Evolutionary conservation across 1,140 invertebrate genomes (phyloP).

Genomic region (Nasonia vitripennis): DNA sequence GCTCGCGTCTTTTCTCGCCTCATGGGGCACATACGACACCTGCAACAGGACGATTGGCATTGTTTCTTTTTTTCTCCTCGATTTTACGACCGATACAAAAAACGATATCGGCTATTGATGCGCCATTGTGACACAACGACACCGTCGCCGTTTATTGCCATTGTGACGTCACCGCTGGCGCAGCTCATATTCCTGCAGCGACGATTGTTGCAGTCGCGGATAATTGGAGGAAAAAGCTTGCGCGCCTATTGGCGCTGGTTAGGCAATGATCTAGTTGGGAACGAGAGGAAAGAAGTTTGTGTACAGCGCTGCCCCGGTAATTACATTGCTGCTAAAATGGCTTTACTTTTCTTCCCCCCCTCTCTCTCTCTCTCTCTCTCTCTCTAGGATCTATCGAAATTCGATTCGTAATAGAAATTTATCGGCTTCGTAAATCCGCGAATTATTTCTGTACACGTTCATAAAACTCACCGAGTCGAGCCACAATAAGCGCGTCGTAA

Average conservation of each 20-base stretch:
- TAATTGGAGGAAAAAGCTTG: constrained; percentile 29
- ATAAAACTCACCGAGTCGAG: no score
- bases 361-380: not conserved
- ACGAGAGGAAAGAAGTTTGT: not conserved
- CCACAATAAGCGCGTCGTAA: no score
- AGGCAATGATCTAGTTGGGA: not conserved
- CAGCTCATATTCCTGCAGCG: not conserved
- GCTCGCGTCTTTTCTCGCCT: not conserved
- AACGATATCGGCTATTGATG: not conserved
- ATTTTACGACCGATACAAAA: not conserved
- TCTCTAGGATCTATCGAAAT: no score
- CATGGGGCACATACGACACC: constrained; percentile 28
- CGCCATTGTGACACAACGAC: constrained; percentile 29
- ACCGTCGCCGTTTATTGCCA: not conserved
- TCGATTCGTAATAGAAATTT: not conserved
- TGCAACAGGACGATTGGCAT: not conserved
- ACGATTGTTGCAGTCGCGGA: not conserved
- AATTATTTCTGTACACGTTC: no score
- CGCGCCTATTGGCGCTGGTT: not conserved
- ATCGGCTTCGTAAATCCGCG: not conserved
- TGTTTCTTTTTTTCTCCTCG: not conserved
- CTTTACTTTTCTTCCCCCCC: not conserved
- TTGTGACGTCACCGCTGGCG: constrained; percentile 10
- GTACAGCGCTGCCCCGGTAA: not conserved
- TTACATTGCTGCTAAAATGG: not conserved